Percentiles rank a stretch among this genome's conserved stretches.
phyloP scores from a whole-genome alignment of 1,140 invertebrate species.

The Protaetia brevitarsis region DNA sequence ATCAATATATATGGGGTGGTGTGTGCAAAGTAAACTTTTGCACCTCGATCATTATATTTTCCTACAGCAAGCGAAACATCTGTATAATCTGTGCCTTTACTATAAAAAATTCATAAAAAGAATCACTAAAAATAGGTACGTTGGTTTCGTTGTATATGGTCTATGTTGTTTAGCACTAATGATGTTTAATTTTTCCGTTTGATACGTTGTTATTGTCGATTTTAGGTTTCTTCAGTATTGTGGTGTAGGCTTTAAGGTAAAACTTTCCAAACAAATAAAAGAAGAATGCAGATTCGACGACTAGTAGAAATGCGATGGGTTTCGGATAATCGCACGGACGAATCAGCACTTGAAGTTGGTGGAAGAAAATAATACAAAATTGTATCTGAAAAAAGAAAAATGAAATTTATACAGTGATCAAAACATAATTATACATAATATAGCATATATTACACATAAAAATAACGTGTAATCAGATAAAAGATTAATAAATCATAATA shows the following conservation, averaged over 20 bases:
- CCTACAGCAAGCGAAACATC: too few species aligned
- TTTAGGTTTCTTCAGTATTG: background rate
- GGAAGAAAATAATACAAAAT: conserved; percentile 12
- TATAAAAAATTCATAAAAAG: too few species aligned
- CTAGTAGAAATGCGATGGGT: background rate
- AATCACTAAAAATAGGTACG: too few species aligned
- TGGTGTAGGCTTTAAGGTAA: background rate
- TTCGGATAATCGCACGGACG: conserved; percentile 20
- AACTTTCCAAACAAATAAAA: conserved; percentile 21
- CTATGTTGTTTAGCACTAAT: too few species aligned
- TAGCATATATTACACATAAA: too few species aligned
- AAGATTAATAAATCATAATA: too few species aligned
- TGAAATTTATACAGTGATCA: background rate
- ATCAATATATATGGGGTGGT: too few species aligned
- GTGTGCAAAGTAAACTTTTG: too few species aligned
- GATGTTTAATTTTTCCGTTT: conserved; percentile 18
- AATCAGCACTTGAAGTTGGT: background rate
- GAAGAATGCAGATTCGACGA: conserved; percentile 2
- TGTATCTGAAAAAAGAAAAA: conserved; percentile 5
- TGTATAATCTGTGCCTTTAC: too few species aligned
- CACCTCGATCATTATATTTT: too few species aligned
- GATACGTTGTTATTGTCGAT: conserved; percentile 4
- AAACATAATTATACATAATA: background rate
- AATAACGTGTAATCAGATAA: too few species aligned
- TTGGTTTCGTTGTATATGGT: too few species aligned